Base-by-base conservation (phyloP, 30 jellyfish, hydroid and myxozoan species). In the Haliclystus octoradiatus region DNA sequence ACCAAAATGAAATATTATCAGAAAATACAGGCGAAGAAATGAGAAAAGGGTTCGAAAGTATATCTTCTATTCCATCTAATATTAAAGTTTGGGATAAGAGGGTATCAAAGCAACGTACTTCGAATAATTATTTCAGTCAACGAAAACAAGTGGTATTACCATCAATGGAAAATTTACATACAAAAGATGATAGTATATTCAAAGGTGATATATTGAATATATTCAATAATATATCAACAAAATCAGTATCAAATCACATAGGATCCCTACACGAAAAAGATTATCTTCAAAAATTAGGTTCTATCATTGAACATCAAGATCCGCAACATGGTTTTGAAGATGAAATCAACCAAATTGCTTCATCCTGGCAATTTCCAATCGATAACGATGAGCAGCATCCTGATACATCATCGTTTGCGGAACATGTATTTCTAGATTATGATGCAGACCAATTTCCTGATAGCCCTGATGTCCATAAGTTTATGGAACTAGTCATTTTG, bases 301-400 rank as follows among this genome's bases (percentile, higher is more conserved):
- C 57, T 5, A 19, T 40, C 19, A 5, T 40, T 5, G 57, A 40
- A 19, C 9, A 40, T 9, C 57, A 5, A 5, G 57, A 40, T 2
- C 99, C 99, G 3, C 66, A 49, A 27, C 75, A 91, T 74, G 88
- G 95, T 15, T 83, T 91, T 83, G 95, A 91, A 29, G 93, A 35
- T 19, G 50, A 50, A 49, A 82, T 83, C 87, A 77, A 50, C 3
- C 40, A 77, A n/a, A 65, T 62, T 23, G 83, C 82, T 33, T 73
- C 72, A 66, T 57, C 66, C 63, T 91, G 99, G 99, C 34, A 25
- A 15, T 77, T 82, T 52, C 99, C 99, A 2, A 75, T 91, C 50
- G 99, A 91, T 50, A 91, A 91, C 72, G 99, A 91, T 69, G 78
- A 49, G 27, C 84, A 83, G 40, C 50, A 73, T 27, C 88, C 71